Conservation (phyloP, 2,888 invertebrate species). For the Sceliomorpha sp. region DNA sequence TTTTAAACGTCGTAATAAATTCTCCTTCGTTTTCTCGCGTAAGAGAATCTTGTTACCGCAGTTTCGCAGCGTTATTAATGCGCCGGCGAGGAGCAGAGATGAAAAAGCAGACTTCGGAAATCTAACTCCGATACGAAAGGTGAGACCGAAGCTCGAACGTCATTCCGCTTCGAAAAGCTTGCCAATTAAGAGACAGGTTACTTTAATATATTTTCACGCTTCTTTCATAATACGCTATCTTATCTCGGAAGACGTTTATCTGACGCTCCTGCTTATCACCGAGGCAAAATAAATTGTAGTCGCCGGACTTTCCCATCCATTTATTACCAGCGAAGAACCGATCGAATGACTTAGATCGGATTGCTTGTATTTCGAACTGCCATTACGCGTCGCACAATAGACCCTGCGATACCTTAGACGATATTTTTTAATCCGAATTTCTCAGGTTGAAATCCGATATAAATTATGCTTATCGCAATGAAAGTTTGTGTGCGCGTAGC, state of each 20-base stretch:
- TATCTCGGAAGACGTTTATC: too few species aligned
- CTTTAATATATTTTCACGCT: constrained; percentile 46
- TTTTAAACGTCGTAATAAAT: too few species aligned
- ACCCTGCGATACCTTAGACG: too few species aligned
- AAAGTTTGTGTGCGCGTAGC: too few species aligned
- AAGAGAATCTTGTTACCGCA: constrained; percentile 33
- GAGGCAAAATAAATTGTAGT: constrained; percentile 62
- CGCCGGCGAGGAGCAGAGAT: constrained; percentile 26
- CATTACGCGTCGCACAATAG: too few species aligned
- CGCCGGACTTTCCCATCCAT: constrained; percentile 30
- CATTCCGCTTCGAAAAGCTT: constrained; percentile 43
- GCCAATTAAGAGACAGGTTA: constrained; percentile 53
- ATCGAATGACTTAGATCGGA: constrained; percentile 68
- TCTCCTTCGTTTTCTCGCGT: too few species aligned
- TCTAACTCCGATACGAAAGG: constrained; percentile 43
- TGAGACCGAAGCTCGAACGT: constrained; percentile 37
- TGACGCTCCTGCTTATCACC: too few species aligned
- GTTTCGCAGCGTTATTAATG: constrained; percentile 49
- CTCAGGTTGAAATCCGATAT: too few species aligned
- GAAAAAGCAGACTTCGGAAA: constrained; percentile 39
- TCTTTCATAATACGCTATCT: constrained; percentile 31
- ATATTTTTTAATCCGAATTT: too few species aligned
- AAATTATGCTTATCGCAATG: too few species aligned
- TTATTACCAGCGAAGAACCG: constrained; percentile 52
- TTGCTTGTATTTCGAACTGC: constrained; percentile 67